phyloP scores from a whole-genome alignment of 2,113 vertebrate genomes.

The Larimichthys polyactis region DNA sequence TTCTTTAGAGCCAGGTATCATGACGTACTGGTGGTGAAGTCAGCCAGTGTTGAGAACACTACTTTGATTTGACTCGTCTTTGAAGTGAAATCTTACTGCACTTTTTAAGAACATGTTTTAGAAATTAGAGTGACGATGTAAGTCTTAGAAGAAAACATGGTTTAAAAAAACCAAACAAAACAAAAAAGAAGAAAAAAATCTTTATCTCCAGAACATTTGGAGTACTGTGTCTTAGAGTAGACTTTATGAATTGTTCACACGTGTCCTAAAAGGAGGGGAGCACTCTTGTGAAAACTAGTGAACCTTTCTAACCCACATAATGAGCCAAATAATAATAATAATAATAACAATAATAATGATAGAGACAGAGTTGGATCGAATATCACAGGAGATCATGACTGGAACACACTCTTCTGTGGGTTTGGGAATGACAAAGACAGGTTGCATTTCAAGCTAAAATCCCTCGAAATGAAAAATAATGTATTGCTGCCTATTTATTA shows the following conservation, averaged over 20 bases:
- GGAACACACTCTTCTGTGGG: slow-evolving; percentile 4
- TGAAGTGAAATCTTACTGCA: slow-evolving; percentile 77
- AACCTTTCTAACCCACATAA: slow-evolving; percentile 55
- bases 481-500: slow-evolving; percentile 37
- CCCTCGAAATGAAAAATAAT: background rate
- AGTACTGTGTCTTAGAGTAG: slow-evolving; percentile 63
- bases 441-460: slow-evolving; percentile 37
- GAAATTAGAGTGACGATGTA: slow-evolving; percentile 58
- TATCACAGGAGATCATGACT: background rate
- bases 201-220: slow-evolving; percentile 45
- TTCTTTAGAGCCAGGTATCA: slow-evolving; percentile 43
- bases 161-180: slow-evolving; percentile 8
- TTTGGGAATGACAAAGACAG: slow-evolving; percentile 20
- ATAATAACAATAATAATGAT: slow-evolving; percentile 24
- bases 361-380: slow-evolving; percentile 17
- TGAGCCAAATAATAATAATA: slow-evolving; percentile 63
- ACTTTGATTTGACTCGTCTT: slow-evolving; percentile 67
- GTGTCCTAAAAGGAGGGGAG: slow-evolving; percentile 29
- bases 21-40: slow-evolving; percentile 40
- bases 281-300: slow-evolving; percentile 45
- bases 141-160: slow-evolving; percentile 60
- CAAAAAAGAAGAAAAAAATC: background rate
- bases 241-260: slow-evolving; percentile 51
- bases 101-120: slow-evolving; percentile 80
- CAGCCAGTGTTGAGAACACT: slow-evolving; percentile 63